phyloP scores from a whole-genome alignment of 2,797 vertebrate genomes.

The Sarcoramphus papa region DNA sequence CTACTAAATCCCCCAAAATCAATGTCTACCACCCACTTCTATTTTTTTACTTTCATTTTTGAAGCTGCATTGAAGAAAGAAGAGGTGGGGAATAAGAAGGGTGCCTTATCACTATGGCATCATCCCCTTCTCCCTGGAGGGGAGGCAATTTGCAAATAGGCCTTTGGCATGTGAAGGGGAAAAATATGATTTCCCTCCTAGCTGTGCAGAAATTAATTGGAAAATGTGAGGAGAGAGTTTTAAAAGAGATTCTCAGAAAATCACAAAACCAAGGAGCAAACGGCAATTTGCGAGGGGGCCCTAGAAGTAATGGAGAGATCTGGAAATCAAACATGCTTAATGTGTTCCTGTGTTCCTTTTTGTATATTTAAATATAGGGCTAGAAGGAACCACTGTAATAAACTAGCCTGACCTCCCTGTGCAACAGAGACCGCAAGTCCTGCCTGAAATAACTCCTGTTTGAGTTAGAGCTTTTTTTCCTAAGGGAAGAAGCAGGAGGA shows the following conservation, averaged over 20 bases:
- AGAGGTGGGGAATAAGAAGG: neutral
- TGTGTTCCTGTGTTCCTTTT: neutral
- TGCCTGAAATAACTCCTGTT: conserved; percentile 11
- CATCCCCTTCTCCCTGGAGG: neutral
- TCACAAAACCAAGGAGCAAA: neutral
- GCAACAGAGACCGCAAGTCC: neutral
- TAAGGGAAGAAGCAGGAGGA: neutral
- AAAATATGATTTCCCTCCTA: neutral
- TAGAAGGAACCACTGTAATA: conserved; percentile 22
- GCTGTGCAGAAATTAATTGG: neutral
- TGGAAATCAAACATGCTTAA: neutral
- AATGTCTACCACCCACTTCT: neutral
- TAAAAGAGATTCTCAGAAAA: neutral
- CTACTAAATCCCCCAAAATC: neutral
- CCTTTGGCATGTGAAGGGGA: neutral
- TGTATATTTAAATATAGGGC: neutral
- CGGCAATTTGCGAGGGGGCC: neutral
- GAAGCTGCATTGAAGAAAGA: neutral
- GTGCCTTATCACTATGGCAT: neutral
- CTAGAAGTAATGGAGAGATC: neutral
- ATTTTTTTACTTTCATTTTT: neutral
- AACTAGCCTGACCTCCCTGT: neutral
- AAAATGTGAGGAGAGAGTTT: neutral
- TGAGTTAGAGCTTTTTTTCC: neutral
- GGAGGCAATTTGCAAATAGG: neutral